Conservation (phyloP, 2,888 invertebrate genomes). For the Drosophila rubida region DNA sequence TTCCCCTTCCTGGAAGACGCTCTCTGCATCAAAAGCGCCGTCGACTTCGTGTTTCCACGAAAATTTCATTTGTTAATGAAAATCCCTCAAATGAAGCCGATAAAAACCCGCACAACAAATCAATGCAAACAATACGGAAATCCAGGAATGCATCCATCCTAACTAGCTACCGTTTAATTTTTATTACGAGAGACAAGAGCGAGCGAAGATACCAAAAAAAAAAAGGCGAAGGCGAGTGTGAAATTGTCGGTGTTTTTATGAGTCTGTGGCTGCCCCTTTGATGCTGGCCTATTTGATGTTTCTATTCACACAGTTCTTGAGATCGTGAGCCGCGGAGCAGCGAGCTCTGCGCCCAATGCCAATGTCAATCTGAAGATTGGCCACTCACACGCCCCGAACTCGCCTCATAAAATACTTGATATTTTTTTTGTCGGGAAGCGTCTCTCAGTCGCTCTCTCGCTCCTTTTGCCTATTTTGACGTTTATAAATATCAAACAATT, state of each 20-base stretch:
- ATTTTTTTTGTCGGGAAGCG: slow-evolving; percentile 20
- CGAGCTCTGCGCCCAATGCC: slow-evolving; percentile 42
- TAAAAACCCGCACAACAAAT: slow-evolving; percentile 39
- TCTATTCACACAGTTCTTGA: slow-evolving; percentile 68
- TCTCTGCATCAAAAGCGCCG: slow-evolving; percentile 68
- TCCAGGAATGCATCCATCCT: slow-evolving; percentile 63
- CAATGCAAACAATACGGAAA: slow-evolving; percentile 66
- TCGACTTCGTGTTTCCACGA: slow-evolving; percentile 61
- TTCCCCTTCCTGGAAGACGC: slow-evolving; percentile 51
- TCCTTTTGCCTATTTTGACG: slow-evolving; percentile 78
- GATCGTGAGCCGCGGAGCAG: slow-evolving; percentile 1
- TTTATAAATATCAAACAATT: slow-evolving; percentile 82
- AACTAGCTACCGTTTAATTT: slow-evolving; percentile 81
- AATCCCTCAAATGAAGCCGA: slow-evolving; percentile 39
- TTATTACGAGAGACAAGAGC: slow-evolving; percentile 59
- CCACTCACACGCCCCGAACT: slow-evolving; percentile 50
- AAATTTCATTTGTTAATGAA: slow-evolving; percentile 67
- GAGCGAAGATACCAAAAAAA: background rate
- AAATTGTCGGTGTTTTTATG: slow-evolving; percentile 73
- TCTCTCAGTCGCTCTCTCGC: background rate
- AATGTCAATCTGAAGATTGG: slow-evolving; percentile 56
- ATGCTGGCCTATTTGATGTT: slow-evolving; percentile 72
- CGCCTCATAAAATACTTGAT: slow-evolving; percentile 64
- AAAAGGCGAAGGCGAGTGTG: slow-evolving; percentile 63
- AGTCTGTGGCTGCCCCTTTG: slow-evolving; percentile 64